These are phyloP conservation scores for Takifugu bimaculatus DNA, from an alignment of 2,113 vertebrate species.

Conservation along the genomic window DNA sequence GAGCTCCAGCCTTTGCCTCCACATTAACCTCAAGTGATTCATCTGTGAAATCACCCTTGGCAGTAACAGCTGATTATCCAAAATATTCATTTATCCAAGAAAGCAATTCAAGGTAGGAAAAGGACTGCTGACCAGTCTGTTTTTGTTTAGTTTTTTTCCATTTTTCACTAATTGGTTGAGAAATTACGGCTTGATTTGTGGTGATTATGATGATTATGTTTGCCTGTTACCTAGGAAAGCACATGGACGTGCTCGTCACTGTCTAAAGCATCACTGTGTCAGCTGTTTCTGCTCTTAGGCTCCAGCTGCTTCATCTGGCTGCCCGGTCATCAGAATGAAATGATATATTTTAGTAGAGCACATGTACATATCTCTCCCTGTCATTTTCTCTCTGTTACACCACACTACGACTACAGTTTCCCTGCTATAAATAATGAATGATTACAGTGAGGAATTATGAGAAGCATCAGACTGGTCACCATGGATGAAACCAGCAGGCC, in stretches of 20 bases:
- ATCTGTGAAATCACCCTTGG: slow-evolving; percentile 9
- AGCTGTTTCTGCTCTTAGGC: slow-evolving; percentile 16
- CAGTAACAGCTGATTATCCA: slow-evolving; percentile 16
- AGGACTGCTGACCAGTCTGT: slow-evolving; percentile 9
- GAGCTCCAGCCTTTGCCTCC: slow-evolving; percentile 1
- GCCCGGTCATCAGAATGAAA: slow-evolving; percentile 13
- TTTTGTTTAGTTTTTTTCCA: slow-evolving; percentile 10
- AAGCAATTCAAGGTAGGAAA: slow-evolving; percentile 5
- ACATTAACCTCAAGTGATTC: not conserved
- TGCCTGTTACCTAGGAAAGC: slow-evolving; percentile 29
- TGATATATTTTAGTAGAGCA: slow-evolving; percentile 9
- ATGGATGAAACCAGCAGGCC: slow-evolving; percentile 54
- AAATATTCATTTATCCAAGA: slow-evolving; percentile 15
- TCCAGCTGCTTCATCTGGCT: slow-evolving; percentile 7
- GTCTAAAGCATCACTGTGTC: slow-evolving; percentile 17
- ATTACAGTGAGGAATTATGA: slow-evolving; percentile 52
- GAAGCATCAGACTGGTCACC: slow-evolving; percentile 25
- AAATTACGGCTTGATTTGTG: slow-evolving; percentile 38
- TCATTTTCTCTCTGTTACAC: slow-evolving; percentile 16
- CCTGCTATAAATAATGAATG: slow-evolving; percentile 32
- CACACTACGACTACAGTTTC: slow-evolving; percentile 13
- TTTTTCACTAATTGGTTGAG: slow-evolving; percentile 28
- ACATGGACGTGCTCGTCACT: slow-evolving; percentile 27
- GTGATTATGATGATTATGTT: slow-evolving; percentile 62
- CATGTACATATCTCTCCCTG: slow-evolving; percentile 3